Evolutionary conservation across 2,888 invertebrate species (phyloP).

Genomic region (Drosophila buzzatii): DNA sequence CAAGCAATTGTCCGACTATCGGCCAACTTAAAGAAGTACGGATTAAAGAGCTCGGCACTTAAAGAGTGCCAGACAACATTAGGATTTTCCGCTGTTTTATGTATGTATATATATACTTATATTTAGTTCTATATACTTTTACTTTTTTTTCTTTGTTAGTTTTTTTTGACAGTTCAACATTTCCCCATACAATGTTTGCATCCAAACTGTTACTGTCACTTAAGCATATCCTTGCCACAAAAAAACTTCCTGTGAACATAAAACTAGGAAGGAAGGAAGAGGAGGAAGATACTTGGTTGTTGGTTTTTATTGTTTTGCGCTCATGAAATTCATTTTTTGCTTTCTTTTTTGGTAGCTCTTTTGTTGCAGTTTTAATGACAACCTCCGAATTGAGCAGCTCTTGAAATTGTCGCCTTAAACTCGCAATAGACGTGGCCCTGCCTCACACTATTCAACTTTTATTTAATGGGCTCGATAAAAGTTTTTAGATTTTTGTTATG

Average conservation of each 20-base stretch:
- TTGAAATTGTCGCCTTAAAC: constrained; percentile 75
- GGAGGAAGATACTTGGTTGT: constrained; percentile 24
- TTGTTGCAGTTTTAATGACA: constrained; percentile 75
- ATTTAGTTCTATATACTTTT: constrained; percentile 2
- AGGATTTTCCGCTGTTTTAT: constrained; percentile 22
- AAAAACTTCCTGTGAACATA: constrained; percentile 48
- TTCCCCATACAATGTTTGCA: constrained; percentile 74
- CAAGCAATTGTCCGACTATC: too few relatives aligned
- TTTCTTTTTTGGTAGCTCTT: constrained; percentile 32
- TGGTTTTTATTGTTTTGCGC: constrained; percentile 60
- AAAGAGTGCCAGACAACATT: constrained; percentile 34
- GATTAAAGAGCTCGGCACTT: not conserved
- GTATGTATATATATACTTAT: not conserved
- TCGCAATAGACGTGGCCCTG: constrained; percentile 53
- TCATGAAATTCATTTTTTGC: constrained; percentile 36
- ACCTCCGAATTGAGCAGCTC: constrained; percentile 33
- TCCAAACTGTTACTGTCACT: constrained; percentile 76
- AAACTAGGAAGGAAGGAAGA: constrained; percentile 17
- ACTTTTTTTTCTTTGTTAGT: not conserved
- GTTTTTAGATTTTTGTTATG: constrained; percentile 30
- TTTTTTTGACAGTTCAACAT: constrained; percentile 41
- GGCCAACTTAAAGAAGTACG: too few relatives aligned
- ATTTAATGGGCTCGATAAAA: constrained; percentile 35
- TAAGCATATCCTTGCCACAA: constrained; percentile 69
- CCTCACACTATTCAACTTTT: constrained; percentile 53